Evolutionary conservation across 1,140 invertebrate genomes (phyloP), one percentile per base, ranked within the genome.

Genomic region (Microvelia longipes): DNA sequence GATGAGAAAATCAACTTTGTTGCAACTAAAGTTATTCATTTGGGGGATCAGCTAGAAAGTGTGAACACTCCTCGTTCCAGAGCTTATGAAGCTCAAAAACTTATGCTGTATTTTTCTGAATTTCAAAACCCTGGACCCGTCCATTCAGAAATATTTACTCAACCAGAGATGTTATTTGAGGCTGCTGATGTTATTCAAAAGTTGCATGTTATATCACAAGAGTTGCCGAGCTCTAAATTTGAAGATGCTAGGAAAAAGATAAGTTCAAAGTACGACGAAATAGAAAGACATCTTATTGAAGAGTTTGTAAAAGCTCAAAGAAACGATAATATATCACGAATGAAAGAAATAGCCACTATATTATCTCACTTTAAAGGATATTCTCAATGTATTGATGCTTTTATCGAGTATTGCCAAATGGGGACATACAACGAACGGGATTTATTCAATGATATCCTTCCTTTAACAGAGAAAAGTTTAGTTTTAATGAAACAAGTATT

Each of bases 111-210:
- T 81, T 90, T 98, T 78, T 87, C 90, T 15, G 94, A 97, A 78
- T 98, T 98, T 79, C 80, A 98, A 25, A 66, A 87, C 66, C 88
- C 91, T 71, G 93, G 93, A 25, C 89, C 92, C 26, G 82, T 94
- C 1, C 86, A 90, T 13, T 92, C 92, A 74, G 87, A 91, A 67
- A 84, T 97, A 28, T 96, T 98, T 75, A 90, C 87, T 72, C 93
- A 98, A 82, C 88, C 90, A 73, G 85, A 85, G 35, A 74, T 94
- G 87, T 80, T 98, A 50, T 90, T 93, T 79, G 91, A 98, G 82
- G 94, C 96, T 60, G 97, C 97, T n/a, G 96, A 98, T 84, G 88
- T 99, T 1, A 98, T 99, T 75, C 94, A 98, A 80, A 98, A 99
- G 78, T 81, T 99, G 2, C 90, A 96, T 78, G 85, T 94, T 5